Evolutionary conservation across 2,888 invertebrate species (phyloP), one percentile per base, ranked within the genome.

Genomic region (Lingula anatina): DNA sequence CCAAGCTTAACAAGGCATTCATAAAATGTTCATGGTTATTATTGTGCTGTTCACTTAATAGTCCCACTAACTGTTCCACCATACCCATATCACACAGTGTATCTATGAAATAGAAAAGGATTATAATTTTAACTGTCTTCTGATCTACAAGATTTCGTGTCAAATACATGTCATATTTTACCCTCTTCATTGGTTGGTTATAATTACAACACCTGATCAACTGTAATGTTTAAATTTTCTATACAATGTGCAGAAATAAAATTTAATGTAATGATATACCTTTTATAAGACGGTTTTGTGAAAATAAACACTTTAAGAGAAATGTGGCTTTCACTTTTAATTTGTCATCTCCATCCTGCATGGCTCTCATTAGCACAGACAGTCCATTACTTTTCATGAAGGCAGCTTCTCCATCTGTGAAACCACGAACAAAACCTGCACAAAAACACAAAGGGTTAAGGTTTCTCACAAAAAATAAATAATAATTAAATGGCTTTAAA

Each of bases 301-400:
- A 63, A 59, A 84, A 84, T 12, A 90, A 73, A 20, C 84, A 78
- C 0, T 81, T 77, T 40, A 89, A 73, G 46, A 91, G 78, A 76
- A 90, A 90, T 9, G 86, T 83, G 0, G 86, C 82, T 76, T 89
- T 90, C 2, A 84, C 83, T 60, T 84, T 80, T 2, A 87, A 78
- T 57, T 84, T 82, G 42, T 82, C 80, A 39, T 84, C 79, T 0
- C 79, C 70, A 20, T 80, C 80, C 51, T 81, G 78, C 65, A 90
- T 78, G 3, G 85, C 81, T 46, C 81, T 78, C 46, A 84, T 71
- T 7, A 90, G 75, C 7, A 82, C 78, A 3, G 82, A 82, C 55
- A 86, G 84, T 0, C 90, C 90, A 59, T 85, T 85, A 42, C 81
- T 78, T 7, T 82, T 73, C 4, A 83, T 72, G 70, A 91, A 83